Percentiles rank a stretch among this genome's conserved stretches.
phyloP scores from a whole-genome alignment of 2,797 vertebrate genomes.

The Melanotaenia maccullochi region DNA sequence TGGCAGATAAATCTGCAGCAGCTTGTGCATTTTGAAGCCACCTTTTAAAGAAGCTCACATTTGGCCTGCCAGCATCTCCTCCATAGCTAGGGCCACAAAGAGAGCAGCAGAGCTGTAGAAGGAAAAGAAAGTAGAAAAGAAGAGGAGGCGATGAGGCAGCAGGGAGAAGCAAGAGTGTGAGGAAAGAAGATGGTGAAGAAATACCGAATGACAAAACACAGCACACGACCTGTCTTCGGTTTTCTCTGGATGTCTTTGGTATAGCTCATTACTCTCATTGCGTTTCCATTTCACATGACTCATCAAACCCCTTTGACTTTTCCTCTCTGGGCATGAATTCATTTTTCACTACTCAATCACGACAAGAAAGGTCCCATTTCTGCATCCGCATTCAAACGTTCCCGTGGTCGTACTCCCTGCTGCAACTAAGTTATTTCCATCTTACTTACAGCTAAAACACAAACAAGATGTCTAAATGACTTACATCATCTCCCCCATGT shows the following conservation, averaged over 20 bases:
- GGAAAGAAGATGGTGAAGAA: slow-evolving; percentile 1
- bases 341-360: slow-evolving; percentile 28
- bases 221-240: slow-evolving; percentile 2
- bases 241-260: slow-evolving; percentile 19
- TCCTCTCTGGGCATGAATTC: slow-evolving; percentile 20
- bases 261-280: slow-evolving; percentile 31
- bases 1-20: slow-evolving; percentile 44
- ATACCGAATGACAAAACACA: slow-evolving; percentile 8
- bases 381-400: slow-evolving; percentile 20
- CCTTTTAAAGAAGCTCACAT: slow-evolving; percentile 43
- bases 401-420: neutral
- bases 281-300: slow-evolving; percentile 25
- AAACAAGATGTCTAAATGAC: slow-evolving; percentile 8
- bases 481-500: slow-evolving; percentile 11
- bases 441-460: slow-evolving; percentile 6
- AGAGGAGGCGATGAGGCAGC: neutral
- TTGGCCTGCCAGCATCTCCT: slow-evolving; percentile 15
- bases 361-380: neutral
- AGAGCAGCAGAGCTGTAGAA: neutral
- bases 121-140: neutral
- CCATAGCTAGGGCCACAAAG: slow-evolving; percentile 6
- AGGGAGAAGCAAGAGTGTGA: neutral
- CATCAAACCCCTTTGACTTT: slow-evolving; percentile 24
- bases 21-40: slow-evolving; percentile 36
- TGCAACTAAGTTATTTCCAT: slow-evolving; percentile 13